Evolutionary conservation across 1,140 invertebrate genomes (phyloP), one percentile per base, ranked within the genome.

Genomic region (Drosophila aff.): DNA sequence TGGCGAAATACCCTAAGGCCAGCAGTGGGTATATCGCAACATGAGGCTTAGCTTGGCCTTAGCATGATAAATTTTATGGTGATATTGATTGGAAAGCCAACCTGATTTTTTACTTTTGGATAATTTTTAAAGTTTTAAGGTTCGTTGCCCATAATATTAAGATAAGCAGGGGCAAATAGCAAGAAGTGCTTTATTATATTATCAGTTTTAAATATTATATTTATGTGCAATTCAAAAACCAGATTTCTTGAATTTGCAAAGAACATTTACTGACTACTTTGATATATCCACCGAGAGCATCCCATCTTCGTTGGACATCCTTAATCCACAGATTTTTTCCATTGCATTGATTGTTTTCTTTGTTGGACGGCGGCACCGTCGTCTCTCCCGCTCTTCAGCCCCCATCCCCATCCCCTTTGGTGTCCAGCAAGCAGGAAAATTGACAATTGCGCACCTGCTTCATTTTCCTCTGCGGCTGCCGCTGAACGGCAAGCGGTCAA

Each of bases 401-500:
- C 50, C 44, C 18, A 26, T 60, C 62, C 33, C 38, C 33, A 49
- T 64, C 60, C 47, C 47, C 61, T 67, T 76, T 62, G 50, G 53
- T 64, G 52, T 53, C 69, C 55, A 71, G 69, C 43, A 76, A 71
- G 77, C 78, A 84, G 65, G 84, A 87, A 87, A 87, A 87, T 87
- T 87, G 84, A 87, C 84, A 87, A 87, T 87, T 87, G 84, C 84
- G 85, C 84, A 87, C 84, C 84, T 87, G 84, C 84, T 90, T 87
- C 84, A 87, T 87, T 87, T 87, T 87, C 81, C 66, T 76, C 72
- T 76, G 67, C 71, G 71, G 53, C 55, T 47, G 62, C 74, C 49
- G 46, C 71, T 47, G 69, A 58, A 44, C 80, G 50, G 57, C 79
- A 73, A 59, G 68, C 71, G 71, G 68, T 73, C 82, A 79, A 57